phyloP scores from a whole-genome alignment of 2,797 vertebrate species.

The Danionella dracula region DNA sequence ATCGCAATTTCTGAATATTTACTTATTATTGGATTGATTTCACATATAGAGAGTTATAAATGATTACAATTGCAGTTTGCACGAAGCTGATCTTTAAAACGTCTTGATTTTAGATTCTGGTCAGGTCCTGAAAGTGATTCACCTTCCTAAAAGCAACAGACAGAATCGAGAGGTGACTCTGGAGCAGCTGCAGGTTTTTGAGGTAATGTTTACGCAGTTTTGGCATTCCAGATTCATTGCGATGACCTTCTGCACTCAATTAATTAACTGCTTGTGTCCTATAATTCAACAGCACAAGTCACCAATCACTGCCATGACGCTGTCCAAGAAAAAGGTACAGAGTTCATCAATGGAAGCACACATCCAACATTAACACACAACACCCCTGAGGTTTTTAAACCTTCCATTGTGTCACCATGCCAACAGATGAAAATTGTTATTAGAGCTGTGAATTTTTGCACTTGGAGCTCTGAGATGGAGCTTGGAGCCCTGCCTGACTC shows the following conservation, averaged over 20 bases:
- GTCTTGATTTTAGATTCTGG: slow-evolving; percentile 68
- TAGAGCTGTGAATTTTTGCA: slow-evolving; percentile 38
- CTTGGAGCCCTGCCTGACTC: too few species aligned
- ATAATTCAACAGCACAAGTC: slow-evolving; percentile 66
- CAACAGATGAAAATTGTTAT: slow-evolving; percentile 36
- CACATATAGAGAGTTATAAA: too few species aligned
- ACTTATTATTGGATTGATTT: too few species aligned
- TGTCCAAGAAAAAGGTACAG: slow-evolving; percentile 78
- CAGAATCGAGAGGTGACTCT: slow-evolving; percentile 75
- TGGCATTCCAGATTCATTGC: not conserved
- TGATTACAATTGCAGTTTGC: too few species aligned
- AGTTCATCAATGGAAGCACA: slow-evolving; percentile 33
- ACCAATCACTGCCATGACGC: slow-evolving; percentile 71
- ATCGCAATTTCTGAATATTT: too few species aligned
- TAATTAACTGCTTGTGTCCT: slow-evolving; percentile 27
- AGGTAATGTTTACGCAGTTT: slow-evolving; percentile 60
- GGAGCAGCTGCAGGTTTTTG: slow-evolving; percentile 80
- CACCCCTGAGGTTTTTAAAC: slow-evolving; percentile 36
- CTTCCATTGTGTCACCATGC: slow-evolving; percentile 28
- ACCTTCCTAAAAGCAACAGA: slow-evolving; percentile 59
- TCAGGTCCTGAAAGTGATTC: slow-evolving; percentile 77
- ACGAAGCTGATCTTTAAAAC: not conserved
- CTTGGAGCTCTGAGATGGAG: not conserved
- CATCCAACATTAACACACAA: not conserved
- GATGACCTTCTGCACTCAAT: not conserved